phyloP scores from a whole-genome alignment of 2,113 vertebrate species.

The Microtus ochrogaster region DNA sequence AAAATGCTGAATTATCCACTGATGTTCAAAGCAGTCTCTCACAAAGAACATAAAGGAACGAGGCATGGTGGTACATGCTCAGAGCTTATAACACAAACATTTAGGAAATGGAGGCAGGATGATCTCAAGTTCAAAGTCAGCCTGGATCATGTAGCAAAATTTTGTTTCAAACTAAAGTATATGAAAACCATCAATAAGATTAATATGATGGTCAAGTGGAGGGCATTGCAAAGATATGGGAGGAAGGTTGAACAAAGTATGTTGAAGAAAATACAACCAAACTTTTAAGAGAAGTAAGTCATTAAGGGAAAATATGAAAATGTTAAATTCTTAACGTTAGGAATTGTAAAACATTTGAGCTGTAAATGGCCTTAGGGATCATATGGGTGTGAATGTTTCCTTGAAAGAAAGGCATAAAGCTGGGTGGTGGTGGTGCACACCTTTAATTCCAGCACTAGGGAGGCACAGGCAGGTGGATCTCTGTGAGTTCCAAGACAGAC shows the following conservation, averaged over 20 bases:
- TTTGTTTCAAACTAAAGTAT: not conserved
- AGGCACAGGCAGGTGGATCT: too few relatives aligned
- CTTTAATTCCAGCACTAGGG: too few relatives aligned
- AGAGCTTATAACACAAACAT: too few relatives aligned
- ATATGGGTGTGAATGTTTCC: not conserved
- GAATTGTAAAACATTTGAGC: not conserved
- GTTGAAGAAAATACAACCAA: not conserved
- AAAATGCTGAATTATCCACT: not conserved
- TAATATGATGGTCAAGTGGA: not conserved
- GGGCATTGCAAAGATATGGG: not conserved
- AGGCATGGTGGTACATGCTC: fast-evolving
- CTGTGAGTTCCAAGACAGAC: too few relatives aligned
- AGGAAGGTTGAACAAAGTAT: not conserved
- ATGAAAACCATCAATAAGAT: not conserved
- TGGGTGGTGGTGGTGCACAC: too few relatives aligned
- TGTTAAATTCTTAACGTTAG: not conserved
- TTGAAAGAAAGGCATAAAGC: not conserved
- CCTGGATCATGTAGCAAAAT: not conserved
- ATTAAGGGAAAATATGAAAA: not conserved
- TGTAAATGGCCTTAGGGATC: not conserved
- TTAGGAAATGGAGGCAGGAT: not conserved
- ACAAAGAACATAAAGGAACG: not conserved
- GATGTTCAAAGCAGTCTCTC: not conserved
- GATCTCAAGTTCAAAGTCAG: not conserved
- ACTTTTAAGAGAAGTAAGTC: not conserved